These are phyloP conservation scores for Pitta sordida DNA, from an alignment of 2,113 vertebrate species.

Conservation along the genomic window DNA sequence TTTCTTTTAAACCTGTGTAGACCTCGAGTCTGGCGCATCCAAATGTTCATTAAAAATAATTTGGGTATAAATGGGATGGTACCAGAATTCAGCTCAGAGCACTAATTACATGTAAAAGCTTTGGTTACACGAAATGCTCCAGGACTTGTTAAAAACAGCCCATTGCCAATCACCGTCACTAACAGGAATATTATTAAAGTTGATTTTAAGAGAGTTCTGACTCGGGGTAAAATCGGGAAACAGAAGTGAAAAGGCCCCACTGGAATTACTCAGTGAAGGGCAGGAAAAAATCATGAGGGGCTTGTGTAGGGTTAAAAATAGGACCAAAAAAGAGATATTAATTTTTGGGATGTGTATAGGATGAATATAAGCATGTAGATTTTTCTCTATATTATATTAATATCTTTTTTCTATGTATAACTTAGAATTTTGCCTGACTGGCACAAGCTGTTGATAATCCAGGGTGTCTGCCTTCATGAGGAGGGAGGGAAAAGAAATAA, in stretches of 20 bases:
- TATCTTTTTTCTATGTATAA: not conserved
- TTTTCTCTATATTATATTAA: not conserved
- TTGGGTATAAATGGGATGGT: slow-evolving; percentile 13
- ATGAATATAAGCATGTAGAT: not conserved
- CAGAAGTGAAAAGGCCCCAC: not conserved
- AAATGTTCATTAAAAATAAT: slow-evolving; percentile 12
- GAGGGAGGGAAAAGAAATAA: not conserved
- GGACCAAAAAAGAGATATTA: not conserved
- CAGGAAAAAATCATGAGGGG: not conserved
- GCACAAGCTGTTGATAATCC: not conserved
- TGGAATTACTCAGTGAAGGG: not conserved
- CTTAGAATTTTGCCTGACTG: not conserved
- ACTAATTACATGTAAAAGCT: slow-evolving; percentile 58
- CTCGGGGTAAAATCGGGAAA: not conserved
- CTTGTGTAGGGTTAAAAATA: not conserved
- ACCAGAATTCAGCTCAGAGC: slow-evolving; percentile 21
- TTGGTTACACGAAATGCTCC: not conserved
- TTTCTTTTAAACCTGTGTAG: slow-evolving; percentile 51
- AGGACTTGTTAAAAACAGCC: slow-evolving; percentile 34
- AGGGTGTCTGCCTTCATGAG: too few relatives aligned
- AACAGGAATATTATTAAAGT: not conserved
- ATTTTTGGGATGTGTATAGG: not conserved
- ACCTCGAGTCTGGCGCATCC: slow-evolving; percentile 14
- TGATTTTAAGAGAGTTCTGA: slow-evolving; percentile 17
- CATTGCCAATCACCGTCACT: not conserved